Evolutionary conservation across 30 jellyfish, hydroid and myxozoan genomes (phyloP), one percentile per base, ranked within the genome.

Genomic region (Rhopilema esculentum): DNA sequence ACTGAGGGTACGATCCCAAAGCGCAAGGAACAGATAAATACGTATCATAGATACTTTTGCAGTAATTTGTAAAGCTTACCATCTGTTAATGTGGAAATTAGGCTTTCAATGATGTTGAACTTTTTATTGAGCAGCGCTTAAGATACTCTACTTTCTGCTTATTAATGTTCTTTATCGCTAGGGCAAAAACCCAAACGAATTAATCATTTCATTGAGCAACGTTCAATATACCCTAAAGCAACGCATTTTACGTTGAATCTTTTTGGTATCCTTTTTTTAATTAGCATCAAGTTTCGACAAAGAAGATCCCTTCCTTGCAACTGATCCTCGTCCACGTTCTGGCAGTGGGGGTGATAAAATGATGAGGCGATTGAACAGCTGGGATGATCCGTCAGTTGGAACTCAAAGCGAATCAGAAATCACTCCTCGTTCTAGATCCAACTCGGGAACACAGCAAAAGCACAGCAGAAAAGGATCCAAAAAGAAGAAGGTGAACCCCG

Each of bases 311-410:
- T 91, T 91, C 49, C 86, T 91, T 16, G 90, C 97, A 0, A 53
- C 92, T 61, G 92, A 91, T 66, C 88, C 97, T 4, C 89, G 88
- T n/a, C 92, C 87, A 16, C 73, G 97, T 32, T 30, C 81, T 49
- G 72, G 72, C 49, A 80, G 86, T 32, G 88, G 88, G 22, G 83
- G 95, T 50, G 95, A 78, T 20, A 27, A 79, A 75, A 63, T 66
- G 77, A 16, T 77, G 66, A 69, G 77, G 67, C 74, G 97, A 24
- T 18, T 84, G 85, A 82, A 83, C 92, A 77, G 97, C 81, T 80
- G 95, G 95, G 95, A 87, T 8, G 95, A 87, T 15, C 95, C 95
- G 12, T 87, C 95, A 4, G 29, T 87, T 1, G 95, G 95, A 49
- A 87, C 95, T 20, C 89, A 76, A 49, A 86, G 95, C 25, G 97